Conservation (phyloP, 2,888 invertebrate species). For the Scaptodrosophila latifasciaeformis region DNA sequence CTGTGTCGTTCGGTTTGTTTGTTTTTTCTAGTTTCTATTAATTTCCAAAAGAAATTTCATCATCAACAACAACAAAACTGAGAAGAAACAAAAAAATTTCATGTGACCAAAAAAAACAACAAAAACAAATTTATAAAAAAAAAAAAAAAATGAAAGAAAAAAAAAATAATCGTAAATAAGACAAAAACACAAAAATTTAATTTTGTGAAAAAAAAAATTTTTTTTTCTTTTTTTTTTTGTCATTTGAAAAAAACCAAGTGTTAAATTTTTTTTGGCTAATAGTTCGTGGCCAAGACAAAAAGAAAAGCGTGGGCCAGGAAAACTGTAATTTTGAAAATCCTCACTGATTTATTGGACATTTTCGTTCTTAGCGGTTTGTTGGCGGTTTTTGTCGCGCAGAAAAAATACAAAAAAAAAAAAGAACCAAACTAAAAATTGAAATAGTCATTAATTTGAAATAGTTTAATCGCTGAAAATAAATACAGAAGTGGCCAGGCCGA, state of each 20-base stretch:
- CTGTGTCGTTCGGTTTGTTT: background rate
- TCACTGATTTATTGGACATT: conserved; percentile 49
- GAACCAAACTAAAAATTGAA: conserved; percentile 18
- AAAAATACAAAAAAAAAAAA: background rate
- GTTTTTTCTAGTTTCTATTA: too few species aligned
- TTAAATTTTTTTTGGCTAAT: too few species aligned
- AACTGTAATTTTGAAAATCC: too few species aligned
- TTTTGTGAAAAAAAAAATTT: conserved; percentile 30
- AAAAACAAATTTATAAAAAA: conserved; percentile 8
- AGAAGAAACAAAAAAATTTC: conserved; percentile 59
- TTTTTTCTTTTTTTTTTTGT: background rate
- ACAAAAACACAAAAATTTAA: conserved; percentile 29
- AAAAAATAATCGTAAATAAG: conserved; percentile 27
- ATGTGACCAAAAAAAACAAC: conserved; percentile 47
- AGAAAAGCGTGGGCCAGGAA: background rate
- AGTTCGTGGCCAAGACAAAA: too few species aligned
- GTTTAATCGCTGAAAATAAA: conserved; percentile 53
- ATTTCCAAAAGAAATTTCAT: conserved; percentile 27
- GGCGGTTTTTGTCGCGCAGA: background rate
- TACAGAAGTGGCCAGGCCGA: too few species aligned
- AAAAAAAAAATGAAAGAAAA: background rate
- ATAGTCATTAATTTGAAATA: conserved; percentile 66
- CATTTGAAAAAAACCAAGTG: too few species aligned
- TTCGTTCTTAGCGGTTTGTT: conserved; percentile 36
- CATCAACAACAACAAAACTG: conserved; percentile 31